Conservation (phyloP, 2,888 invertebrate genomes). For the Oscheius sp. region DNA sequence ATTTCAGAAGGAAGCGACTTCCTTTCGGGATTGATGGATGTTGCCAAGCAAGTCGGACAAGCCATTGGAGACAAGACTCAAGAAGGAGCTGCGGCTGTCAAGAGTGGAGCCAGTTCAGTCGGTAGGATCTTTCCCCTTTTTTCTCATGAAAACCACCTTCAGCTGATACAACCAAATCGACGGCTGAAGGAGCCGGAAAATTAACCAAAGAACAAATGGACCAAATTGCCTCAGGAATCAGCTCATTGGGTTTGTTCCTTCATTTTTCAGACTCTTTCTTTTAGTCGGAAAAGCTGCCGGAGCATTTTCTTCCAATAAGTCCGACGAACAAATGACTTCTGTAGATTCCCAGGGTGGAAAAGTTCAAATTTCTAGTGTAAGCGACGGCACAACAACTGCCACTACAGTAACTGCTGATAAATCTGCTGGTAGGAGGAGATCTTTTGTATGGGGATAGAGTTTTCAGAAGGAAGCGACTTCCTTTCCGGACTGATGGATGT, state of each 20-base stretch:
- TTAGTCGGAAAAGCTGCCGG: slow-evolving; percentile 19
- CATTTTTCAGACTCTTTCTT: neutral
- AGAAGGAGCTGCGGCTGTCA: slow-evolving; percentile 12
- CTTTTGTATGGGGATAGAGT: neutral
- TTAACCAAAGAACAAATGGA: slow-evolving; percentile 14
- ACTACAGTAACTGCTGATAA: neutral
- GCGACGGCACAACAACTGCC: neutral
- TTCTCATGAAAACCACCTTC: neutral
- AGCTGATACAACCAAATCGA: neutral
- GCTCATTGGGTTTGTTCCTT: neutral
- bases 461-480: neutral
- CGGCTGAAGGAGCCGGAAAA: neutral
- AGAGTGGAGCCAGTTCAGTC: slow-evolving; percentile 10
- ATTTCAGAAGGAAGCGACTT: slow-evolving; percentile 22
- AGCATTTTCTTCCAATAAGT: neutral
- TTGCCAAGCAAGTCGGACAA: slow-evolving; percentile 13
- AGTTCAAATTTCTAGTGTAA: slow-evolving; percentile 12
- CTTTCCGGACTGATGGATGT: neutral
- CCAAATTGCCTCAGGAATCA: slow-evolving; percentile 9
- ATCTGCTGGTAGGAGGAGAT: neutral
- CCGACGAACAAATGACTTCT: neutral
- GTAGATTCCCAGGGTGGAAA: slow-evolving; percentile 22
- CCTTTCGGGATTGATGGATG: slow-evolving; percentile 21
- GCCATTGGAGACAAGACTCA: slow-evolving; percentile 17
- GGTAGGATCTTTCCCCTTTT: neutral